Evolutionary conservation across 2,797 vertebrate genomes (phyloP), one percentile per base, ranked within the genome.

Genomic region (Limnodromus scolopaceus): DNA sequence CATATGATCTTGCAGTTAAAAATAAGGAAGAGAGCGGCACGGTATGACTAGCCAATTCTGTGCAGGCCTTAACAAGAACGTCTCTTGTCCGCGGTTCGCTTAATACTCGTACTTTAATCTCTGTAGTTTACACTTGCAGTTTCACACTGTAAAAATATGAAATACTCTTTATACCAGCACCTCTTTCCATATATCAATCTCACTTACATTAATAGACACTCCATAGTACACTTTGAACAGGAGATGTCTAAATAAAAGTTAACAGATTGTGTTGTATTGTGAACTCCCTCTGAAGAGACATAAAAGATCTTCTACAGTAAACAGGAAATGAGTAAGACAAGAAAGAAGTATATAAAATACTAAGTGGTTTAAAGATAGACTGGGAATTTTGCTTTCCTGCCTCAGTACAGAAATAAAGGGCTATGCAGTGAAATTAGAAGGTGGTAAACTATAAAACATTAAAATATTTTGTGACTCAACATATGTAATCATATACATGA

Each of bases 311-410:
- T 84, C 86, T 68, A 78, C 57, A 51, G 81, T 89, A 93, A 95
- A 84, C 89, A 92, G 92, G 86, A 95, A 95, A 87, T 95, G 89
- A 95, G 49, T 86, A 92, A 93, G 38, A 84, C 54, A 91, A 75
- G 83, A 85, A 78, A 90, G 39, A 20, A 60, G 34, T 49, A 60
- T 84, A 75, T 74, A 84, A 92, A 87, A 54, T 30, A 87, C 66
- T 48, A 81, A 75, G 22, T n/a, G 5, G 16, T 60, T 87, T 72
- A 88, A 94, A 91, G 77, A 88, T 11, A 84, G 86, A 53, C 34
- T 71, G 48, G 13, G 66, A 75, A 36, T 81, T 92, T 93, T 93
- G 41, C 36, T 86, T 85, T 92, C 30, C 66, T 75, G 57, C 16
- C 41, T 92, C 32, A 43, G 9, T 34, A 71, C 18, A 71, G 55